These are phyloP conservation scores for Drosophila pachea DNA, from an alignment of 1,140 invertebrate species.

Conservation along the genomic window DNA sequence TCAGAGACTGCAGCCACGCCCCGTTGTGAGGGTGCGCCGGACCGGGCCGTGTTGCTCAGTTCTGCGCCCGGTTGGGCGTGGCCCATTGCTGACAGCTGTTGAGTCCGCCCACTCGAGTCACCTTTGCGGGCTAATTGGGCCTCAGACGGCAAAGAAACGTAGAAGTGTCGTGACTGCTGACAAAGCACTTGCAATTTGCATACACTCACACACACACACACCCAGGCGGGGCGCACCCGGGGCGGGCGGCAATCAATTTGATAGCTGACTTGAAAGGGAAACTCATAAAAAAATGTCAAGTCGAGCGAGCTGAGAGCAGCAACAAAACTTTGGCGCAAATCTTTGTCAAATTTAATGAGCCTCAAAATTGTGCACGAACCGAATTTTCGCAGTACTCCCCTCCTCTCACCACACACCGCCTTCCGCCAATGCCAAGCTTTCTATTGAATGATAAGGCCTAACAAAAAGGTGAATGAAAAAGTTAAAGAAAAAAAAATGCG, in stretches of 20 bases:
- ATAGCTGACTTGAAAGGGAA: conserved; percentile 49
- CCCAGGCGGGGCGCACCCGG: conserved; percentile 18
- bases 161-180: conserved; percentile 31
- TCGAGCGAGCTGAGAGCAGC: conserved; percentile 46
- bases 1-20: too few relatives aligned
- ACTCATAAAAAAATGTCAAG: conserved; percentile 32
- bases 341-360: conserved; percentile 73
- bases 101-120: conserved; percentile 39
- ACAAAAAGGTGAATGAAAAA: conserved; percentile 41
- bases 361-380: conserved; percentile 55
- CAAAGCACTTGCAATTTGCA: conserved; percentile 53
- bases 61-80: conserved; percentile 3
- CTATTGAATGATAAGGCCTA: conserved; percentile 26
- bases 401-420: conserved; percentile 18
- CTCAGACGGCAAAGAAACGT: conserved; percentile 11
- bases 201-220: conserved; percentile 10
- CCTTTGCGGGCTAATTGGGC: conserved; percentile 57
- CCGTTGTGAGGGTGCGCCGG: not conserved
- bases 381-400: conserved; percentile 1
- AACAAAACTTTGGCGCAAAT: conserved; percentile 57
- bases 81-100: not conserved
- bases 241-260: conserved; percentile 58
- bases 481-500: conserved; percentile 50
- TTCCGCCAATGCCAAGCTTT: not conserved
- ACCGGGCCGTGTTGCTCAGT: too few relatives aligned